phyloP scores from a whole-genome alignment of 2,888 invertebrate species.

The Lasius platythorax region DNA sequence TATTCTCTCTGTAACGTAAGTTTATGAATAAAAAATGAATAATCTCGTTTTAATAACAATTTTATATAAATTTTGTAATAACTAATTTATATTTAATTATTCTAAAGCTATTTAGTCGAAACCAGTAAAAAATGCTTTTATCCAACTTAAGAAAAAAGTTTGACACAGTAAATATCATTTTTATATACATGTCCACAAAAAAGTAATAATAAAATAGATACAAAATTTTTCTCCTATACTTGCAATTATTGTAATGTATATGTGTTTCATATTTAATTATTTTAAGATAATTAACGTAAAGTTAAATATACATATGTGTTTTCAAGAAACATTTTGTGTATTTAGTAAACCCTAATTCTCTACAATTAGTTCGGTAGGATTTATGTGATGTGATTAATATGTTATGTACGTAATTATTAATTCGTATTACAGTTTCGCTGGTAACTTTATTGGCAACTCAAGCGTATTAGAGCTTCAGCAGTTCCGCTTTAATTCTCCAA shows the following conservation, averaged over 20 bases:
- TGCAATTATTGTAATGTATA: background rate
- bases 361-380: background rate
- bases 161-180: background rate
- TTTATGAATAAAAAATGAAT: no score
- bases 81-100: background rate
- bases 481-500: constrained; percentile 8
- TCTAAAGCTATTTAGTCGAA: background rate
- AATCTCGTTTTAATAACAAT: background rate
- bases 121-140: background rate
- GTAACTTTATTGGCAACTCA: constrained; percentile 15
- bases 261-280: background rate
- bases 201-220: background rate
- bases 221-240: background rate
- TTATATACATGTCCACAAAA: background rate
- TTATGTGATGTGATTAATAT: constrained; percentile 41
- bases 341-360: background rate
- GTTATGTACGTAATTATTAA: background rate
- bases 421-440: constrained; percentile 36
- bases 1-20: no score
- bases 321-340: background rate
- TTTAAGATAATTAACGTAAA: background rate
- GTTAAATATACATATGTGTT: background rate
- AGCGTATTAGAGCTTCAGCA: constrained; percentile 13
- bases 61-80: background rate
- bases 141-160: background rate